Conservation (phyloP, 2,888 invertebrate species). For the Cylloceria caligata region DNA sequence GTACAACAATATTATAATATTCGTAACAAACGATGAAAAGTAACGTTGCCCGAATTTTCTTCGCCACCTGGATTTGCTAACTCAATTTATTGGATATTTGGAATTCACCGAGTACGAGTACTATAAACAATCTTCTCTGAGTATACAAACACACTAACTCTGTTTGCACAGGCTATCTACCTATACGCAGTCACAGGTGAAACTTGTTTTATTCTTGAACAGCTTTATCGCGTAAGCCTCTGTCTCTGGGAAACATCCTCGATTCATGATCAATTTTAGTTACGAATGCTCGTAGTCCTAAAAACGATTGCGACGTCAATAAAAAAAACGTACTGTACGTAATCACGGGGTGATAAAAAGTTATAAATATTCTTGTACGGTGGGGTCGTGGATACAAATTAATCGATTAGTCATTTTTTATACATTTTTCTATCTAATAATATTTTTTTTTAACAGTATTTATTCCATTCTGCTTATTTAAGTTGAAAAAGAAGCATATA, state of each 20-base stretch:
- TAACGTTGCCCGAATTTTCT: constrained; percentile 47
- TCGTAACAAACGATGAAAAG: constrained; percentile 52
- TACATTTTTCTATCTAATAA: no score
- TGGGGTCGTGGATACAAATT: no score
- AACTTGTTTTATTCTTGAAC: constrained; percentile 12
- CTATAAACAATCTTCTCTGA: constrained; percentile 32
- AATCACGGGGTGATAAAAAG: no score
- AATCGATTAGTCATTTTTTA: no score
- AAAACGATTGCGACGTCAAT: not conserved
- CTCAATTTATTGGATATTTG: constrained; percentile 57
- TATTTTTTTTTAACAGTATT: no score
- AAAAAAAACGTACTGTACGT: no score
- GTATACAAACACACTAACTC: not conserved
- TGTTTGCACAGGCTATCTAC: not conserved
- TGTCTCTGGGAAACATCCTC: not conserved
- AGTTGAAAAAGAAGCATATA: no score
- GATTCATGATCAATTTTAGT: not conserved
- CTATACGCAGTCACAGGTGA: not conserved
- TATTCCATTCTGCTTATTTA: no score
- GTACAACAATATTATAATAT: constrained; percentile 42
- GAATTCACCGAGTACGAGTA: constrained; percentile 33
- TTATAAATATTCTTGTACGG: no score
- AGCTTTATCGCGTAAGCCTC: not conserved
- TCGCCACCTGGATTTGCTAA: constrained; percentile 15
- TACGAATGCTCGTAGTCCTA: not conserved